Evolutionary conservation across 2,888 invertebrate genomes (phyloP).

Genomic region (Acanthoscelides obtectus): DNA sequence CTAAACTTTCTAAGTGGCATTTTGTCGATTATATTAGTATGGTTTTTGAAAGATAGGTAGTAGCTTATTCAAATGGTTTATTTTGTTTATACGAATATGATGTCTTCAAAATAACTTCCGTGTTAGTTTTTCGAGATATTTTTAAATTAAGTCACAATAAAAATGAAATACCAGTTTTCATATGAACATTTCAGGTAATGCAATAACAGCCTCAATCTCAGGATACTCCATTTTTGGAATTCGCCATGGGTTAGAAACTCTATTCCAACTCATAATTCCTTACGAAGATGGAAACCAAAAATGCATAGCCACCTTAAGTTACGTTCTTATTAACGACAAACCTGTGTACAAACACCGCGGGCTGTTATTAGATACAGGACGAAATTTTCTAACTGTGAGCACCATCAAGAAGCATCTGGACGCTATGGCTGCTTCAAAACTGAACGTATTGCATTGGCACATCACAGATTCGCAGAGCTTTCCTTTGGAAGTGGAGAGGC

Average conservation of each 20-base stretch:
- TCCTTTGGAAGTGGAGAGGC: conserved; percentile 71
- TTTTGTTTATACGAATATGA: too few relatives aligned
- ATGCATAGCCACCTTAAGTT: conserved; percentile 58
- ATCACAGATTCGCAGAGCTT: conserved; percentile 89
- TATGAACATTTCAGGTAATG: conserved; percentile 41
- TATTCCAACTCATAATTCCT: conserved; percentile 62
- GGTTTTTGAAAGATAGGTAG: too few relatives aligned
- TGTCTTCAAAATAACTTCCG: too few relatives aligned
- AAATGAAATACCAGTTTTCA: conserved; percentile 7
- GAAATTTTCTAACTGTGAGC: conserved; percentile 76
- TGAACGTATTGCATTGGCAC: conserved; percentile 94
- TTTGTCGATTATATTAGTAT: too few relatives aligned
- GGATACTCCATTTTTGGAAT: conserved; percentile 67
- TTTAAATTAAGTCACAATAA: conserved; percentile 1
- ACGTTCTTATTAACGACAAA: conserved; percentile 66
- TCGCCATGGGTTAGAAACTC: conserved; percentile 71
- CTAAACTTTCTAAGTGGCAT: too few relatives aligned
- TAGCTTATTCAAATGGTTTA: too few relatives aligned
- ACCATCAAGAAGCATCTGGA: conserved; percentile 70
- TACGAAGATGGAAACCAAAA: conserved; percentile 25
- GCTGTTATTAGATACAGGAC: conserved; percentile 79
- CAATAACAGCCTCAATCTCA: conserved; percentile 53
- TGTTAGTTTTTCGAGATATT: not conserved
- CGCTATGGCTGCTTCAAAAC: conserved; percentile 81
- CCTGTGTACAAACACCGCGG: conserved; percentile 85